Evolutionary conservation across 2,888 invertebrate species (phyloP).

Genomic region (Tolmerus cingulatus): DNA sequence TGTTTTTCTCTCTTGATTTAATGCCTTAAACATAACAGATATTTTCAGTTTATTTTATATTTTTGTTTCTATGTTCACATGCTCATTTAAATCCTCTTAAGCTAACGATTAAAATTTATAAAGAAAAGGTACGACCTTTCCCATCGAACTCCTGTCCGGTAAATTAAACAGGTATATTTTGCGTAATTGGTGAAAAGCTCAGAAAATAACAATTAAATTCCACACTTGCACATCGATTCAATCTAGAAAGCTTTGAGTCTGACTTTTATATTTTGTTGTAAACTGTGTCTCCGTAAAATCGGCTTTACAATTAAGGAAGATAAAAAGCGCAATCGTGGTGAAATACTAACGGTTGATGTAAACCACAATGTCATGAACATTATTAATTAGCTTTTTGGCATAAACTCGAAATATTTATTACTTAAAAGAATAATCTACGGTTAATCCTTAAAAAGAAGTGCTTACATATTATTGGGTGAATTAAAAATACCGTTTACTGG

Average conservation of each 20-base stretch:
- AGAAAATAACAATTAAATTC: not conserved
- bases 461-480: not conserved
- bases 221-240: not conserved
- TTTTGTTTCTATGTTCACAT: not conserved
- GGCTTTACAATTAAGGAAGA: not conserved
- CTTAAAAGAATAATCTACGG: not conserved
- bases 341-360: not conserved
- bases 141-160: not conserved
- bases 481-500: not conserved
- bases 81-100: not conserved
- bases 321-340: not conserved
- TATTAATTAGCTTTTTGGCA: not conserved
- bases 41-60: not conserved
- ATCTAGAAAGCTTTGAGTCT: not conserved
- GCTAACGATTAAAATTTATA: not conserved
- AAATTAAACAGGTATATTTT: not conserved
- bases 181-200: not conserved
- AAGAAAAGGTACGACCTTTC: not conserved
- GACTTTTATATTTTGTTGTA: not conserved
- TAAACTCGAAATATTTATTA: not conserved
- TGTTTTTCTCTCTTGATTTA: not conserved
- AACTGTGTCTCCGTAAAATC: not conserved
- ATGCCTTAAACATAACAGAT: not conserved
- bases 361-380: not conserved
- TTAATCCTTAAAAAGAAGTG: not conserved